These are phyloP conservation scores for Wasmannia auropunctata DNA, from an alignment of 1,140 invertebrate genomes.

Conservation along the genomic window DNA sequence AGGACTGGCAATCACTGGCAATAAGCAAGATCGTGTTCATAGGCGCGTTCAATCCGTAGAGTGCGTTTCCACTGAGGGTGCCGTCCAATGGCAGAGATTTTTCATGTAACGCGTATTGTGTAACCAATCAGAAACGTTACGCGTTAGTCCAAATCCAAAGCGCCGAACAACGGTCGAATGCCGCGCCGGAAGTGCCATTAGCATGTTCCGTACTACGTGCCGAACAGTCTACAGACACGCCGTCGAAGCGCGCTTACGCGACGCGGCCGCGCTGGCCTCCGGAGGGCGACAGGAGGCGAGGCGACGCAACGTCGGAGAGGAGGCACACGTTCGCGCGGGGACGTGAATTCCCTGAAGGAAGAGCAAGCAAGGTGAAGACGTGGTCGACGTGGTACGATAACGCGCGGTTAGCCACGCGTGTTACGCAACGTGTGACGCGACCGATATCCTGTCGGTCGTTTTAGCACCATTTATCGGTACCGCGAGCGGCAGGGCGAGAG, in stretches of 20 bases:
- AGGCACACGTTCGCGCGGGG: conserved; percentile 2
- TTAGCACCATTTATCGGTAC: not conserved
- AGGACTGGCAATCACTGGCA: no score
- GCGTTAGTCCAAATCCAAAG: no score
- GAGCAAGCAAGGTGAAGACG: not conserved
- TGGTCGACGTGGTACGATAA: not conserved
- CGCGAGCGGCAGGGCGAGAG: no score
- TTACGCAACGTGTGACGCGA: conserved; percentile 38
- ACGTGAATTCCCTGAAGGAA: not conserved
- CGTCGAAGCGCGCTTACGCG: not conserved
- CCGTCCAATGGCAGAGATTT: no score
- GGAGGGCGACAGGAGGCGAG: conserved; percentile 17
- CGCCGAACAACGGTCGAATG: no score
- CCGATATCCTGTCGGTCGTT: not conserved
- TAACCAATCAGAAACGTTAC: no score
- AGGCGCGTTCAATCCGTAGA: no score
- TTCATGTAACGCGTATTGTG: no score
- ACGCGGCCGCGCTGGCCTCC: conserved; percentile 14
- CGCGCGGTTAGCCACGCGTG: not conserved
- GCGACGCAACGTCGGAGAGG: conserved; percentile 5
- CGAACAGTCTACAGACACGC: not conserved
- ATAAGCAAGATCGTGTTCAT: no score
- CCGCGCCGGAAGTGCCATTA: no score
- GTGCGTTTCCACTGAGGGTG: no score
- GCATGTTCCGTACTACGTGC: not conserved